Evolutionary conservation across 2,113 vertebrate genomes (phyloP).

Genomic region (Nannospalax galili): DNA sequence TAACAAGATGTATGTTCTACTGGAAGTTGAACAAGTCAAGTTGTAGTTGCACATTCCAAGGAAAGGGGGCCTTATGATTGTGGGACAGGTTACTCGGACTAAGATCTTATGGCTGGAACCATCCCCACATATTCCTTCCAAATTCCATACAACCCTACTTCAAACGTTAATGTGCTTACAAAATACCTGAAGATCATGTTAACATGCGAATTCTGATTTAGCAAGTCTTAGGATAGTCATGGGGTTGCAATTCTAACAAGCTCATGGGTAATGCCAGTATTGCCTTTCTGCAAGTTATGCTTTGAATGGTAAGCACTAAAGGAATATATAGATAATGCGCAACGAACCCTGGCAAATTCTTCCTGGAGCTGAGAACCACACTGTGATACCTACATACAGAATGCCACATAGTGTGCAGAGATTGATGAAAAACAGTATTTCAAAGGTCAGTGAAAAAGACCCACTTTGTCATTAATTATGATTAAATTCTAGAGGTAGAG

Average conservation of each 20-base stretch:
- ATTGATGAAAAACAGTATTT: background rate
- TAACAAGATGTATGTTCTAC: background rate
- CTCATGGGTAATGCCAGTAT: background rate
- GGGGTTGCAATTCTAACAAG: background rate
- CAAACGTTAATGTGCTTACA: background rate
- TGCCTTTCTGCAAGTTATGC: background rate
- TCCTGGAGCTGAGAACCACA: background rate
- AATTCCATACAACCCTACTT: background rate
- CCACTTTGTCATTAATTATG: background rate
- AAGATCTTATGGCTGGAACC: background rate
- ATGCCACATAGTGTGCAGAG: background rate
- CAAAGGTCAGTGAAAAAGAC: background rate
- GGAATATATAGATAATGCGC: background rate
- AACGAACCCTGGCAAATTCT: background rate
- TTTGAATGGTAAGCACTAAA: background rate
- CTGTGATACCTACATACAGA: background rate
- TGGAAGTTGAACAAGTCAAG: background rate
- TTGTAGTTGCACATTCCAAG: background rate
- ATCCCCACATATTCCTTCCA: constrained; percentile 9
- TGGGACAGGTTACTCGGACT: background rate
- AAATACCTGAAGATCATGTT: background rate
- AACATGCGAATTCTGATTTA: constrained; percentile 43
- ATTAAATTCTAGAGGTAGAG: constrained; percentile 43
- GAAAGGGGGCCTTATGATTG: background rate
- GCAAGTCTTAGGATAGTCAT: background rate